Evolutionary conservation across 2,113 vertebrate species (phyloP), one percentile per base, ranked within the genome.

Genomic region (Hyperoodon ampullatus): DNA sequence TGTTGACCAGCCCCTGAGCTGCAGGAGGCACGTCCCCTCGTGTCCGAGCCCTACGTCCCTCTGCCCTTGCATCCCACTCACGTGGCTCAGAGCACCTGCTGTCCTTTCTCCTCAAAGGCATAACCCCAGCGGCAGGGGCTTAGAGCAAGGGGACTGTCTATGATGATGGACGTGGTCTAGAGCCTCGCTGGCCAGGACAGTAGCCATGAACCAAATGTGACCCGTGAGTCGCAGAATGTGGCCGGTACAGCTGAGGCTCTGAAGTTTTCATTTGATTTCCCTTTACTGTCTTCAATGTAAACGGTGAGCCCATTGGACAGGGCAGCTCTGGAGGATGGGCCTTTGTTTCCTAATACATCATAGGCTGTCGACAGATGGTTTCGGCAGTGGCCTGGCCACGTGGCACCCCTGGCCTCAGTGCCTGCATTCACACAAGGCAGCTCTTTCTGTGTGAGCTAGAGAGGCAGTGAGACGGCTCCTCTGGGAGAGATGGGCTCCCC

Each of bases 201-300:
- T 5, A 55, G 74, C 68, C 42, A 9, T 1, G 1, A 53, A 15
- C 15, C n/a, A 5, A 6, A 3, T 3, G 61, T 1, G 24, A 26
- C 26, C 42, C 12, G 61, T 3, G 60, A 70, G 42, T 15, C 35
- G 1, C 0, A 18, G 8, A 11, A 0, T 3, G 8, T 2, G 24
- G 15, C 21, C 0, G 0, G 39, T 0, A 3, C 13, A 2, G 0
- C 0, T 0, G 30, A 82, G 53, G 63, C 65, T 0, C 72, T 10
- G 42, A 26, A 13, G 35, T 2, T 35, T 16, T 23, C 8, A 5
- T 14, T 14, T 4, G 8, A 35, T 10, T 87, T 42, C 33, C 21
- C 42, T 44, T 33, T 18, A 39, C 19, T 66, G 16, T 21, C 8
- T 3, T 35, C 28, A 15, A 0, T 44, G 66, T 81, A 28, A 39